phyloP scores from a whole-genome alignment of 2,888 invertebrate genomes.

The Muschampia plurimacula region DNA sequence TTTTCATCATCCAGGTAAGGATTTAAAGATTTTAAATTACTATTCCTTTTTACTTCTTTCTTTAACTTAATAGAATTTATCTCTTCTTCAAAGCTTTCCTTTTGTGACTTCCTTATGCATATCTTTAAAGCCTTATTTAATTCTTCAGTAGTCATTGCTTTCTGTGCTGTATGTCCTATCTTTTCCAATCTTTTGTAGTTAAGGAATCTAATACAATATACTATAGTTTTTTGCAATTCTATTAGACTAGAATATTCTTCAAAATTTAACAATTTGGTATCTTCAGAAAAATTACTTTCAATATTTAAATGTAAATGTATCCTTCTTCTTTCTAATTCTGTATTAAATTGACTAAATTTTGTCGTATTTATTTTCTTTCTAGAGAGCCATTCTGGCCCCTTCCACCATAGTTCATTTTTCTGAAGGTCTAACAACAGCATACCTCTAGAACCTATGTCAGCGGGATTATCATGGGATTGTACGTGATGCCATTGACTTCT shows the following conservation, averaged over 20 bases:
- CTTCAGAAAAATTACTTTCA: not conserved
- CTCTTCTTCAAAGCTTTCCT: not conserved
- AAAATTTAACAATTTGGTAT: not conserved
- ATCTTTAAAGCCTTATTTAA: not conserved
- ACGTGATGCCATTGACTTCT: slow-evolving; percentile 3
- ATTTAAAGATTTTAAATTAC: not conserved
- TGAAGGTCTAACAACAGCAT: not conserved
- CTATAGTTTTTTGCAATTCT: not conserved
- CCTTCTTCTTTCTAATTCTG: not conserved
- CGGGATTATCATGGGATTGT: not conserved
- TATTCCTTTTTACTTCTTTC: not conserved
- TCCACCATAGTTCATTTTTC: not conserved
- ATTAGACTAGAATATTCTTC: not conserved
- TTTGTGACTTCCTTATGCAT: not conserved
- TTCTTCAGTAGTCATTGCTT: not conserved
- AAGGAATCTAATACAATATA: not conserved
- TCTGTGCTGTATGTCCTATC: not conserved
- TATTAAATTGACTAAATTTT: not conserved
- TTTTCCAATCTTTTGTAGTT: not conserved
- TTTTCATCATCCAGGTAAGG: not conserved
- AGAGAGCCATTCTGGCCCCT: not conserved
- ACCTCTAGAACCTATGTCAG: not conserved
- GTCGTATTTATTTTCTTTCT: not conserved
- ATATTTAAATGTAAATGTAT: not conserved
- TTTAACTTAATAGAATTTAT: not conserved